Evolutionary conservation across 2,113 vertebrate species (phyloP).

Genomic region (Bos indicus): DNA sequence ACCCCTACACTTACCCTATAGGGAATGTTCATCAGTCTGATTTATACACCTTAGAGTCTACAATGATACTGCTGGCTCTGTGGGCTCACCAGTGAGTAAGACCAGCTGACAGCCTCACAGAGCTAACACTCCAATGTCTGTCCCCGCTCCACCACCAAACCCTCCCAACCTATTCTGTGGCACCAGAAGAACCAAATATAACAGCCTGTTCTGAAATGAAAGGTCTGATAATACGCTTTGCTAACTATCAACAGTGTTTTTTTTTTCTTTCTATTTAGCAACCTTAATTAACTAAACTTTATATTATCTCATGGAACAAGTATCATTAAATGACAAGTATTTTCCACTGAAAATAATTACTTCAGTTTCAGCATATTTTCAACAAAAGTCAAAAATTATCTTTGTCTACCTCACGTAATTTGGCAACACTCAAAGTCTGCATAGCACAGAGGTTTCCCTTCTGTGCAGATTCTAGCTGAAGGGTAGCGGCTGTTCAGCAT

Average conservation of each 20-base stretch:
- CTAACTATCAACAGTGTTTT: not conserved
- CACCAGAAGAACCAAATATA: not conserved
- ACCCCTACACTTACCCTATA: not conserved
- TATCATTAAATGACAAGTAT: not conserved
- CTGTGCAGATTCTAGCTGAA: not conserved
- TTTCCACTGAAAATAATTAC: not conserved
- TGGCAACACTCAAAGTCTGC: not conserved
- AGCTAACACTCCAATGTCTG: not conserved
- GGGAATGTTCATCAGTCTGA: not conserved
- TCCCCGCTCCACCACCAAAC: not conserved
- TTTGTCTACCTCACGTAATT: not conserved
- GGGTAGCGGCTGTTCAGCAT: not conserved
- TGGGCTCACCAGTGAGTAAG: not conserved
- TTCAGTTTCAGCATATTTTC: not conserved
- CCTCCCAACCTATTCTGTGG: not conserved
- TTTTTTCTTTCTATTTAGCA: not conserved
- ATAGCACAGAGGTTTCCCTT: not conserved
- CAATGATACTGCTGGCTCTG: not conserved
- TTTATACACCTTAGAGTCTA: not conserved
- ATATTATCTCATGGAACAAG: not conserved
- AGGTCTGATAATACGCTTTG: not conserved
- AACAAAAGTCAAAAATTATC: not conserved
- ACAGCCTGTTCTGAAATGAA: not conserved
- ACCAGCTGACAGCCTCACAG: not conserved
- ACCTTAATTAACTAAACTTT: not conserved